These are phyloP conservation scores for Caenorhabditis sp. DNA, from an alignment of 2,888 invertebrate species.

Conservation along the genomic window DNA sequence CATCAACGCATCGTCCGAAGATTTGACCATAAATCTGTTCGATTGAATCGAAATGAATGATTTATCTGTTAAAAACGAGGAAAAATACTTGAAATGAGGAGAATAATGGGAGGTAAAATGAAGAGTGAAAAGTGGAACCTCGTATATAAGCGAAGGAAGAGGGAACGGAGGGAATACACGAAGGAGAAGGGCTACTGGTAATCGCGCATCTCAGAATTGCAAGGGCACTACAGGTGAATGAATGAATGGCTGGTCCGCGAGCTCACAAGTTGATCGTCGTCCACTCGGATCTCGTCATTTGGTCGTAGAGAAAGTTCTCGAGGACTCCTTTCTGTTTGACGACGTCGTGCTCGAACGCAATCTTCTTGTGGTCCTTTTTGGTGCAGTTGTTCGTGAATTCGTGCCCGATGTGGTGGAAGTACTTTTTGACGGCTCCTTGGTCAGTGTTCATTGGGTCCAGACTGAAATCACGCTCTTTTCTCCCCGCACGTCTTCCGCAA, in stretches of 20 bases:
- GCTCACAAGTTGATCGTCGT: constrained; percentile 6
- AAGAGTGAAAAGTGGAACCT: too few species aligned
- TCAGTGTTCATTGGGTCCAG: constrained; percentile 1
- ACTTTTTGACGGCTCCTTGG: background rate
- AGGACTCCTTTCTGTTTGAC: background rate
- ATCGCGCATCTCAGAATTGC: constrained; percentile 10
- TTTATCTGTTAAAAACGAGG: background rate
- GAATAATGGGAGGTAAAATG: constrained; percentile 10
- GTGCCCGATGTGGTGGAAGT: constrained; percentile 15
- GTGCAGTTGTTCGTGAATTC: constrained; percentile 24
- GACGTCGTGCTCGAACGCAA: constrained; percentile 4
- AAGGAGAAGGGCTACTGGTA: constrained; percentile 34
- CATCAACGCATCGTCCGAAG: background rate
- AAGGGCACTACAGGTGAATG: constrained; percentile 20
- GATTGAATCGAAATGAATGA: constrained; percentile 1
- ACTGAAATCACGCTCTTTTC: too few species aligned
- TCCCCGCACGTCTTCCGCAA: too few species aligned
- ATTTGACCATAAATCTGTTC: constrained; percentile 5
- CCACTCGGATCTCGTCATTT: constrained; percentile 31
- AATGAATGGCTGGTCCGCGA: background rate
- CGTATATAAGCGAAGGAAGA: background rate
- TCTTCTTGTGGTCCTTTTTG: constrained; percentile 11
- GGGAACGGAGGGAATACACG: constrained; percentile 24
- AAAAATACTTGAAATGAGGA: constrained; percentile 17
- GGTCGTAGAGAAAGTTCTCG: constrained; percentile 42